These are phyloP conservation scores for Diarsia dahlii DNA, from an alignment of 2,888 invertebrate genomes.

Conservation along the genomic window DNA sequence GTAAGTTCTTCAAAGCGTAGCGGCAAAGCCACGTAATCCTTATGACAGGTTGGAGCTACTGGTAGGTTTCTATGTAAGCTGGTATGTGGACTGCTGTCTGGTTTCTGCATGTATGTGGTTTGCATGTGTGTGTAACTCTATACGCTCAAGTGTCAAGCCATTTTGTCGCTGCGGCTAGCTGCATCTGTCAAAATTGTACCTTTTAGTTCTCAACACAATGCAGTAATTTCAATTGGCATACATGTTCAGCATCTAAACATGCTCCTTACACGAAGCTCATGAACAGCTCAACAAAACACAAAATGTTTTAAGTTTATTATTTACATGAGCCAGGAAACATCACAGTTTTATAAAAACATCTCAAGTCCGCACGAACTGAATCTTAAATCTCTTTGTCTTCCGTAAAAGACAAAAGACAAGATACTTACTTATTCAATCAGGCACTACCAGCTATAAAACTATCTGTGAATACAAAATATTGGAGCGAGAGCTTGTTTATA, in stretches of 20 bases:
- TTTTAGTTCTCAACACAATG: slow-evolving; percentile 82
- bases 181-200: too few relatives aligned
- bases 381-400: background rate
- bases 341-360: background rate
- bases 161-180: too few relatives aligned
- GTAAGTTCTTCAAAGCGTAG: too few relatives aligned
- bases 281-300: slow-evolving; percentile 71
- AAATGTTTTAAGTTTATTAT: too few relatives aligned
- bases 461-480: slow-evolving; percentile 37
- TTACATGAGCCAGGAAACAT: too few relatives aligned
- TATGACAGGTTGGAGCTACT: too few relatives aligned
- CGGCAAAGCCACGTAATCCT: too few relatives aligned
- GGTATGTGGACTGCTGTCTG: too few relatives aligned
- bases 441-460: slow-evolving; percentile 31
- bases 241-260: slow-evolving; percentile 81
- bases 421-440: slow-evolving; percentile 32
- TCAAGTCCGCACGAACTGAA: background rate
- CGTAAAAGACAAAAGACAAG: background rate
- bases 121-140: too few relatives aligned
- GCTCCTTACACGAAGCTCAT: slow-evolving; percentile 82
- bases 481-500: background rate
- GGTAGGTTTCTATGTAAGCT: too few relatives aligned
- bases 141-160: too few relatives aligned
- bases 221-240: slow-evolving; percentile 81
- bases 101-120: too few relatives aligned